Evolutionary conservation across 1,140 invertebrate species (phyloP).

Genomic region (Neodiprion lecontei): DNA sequence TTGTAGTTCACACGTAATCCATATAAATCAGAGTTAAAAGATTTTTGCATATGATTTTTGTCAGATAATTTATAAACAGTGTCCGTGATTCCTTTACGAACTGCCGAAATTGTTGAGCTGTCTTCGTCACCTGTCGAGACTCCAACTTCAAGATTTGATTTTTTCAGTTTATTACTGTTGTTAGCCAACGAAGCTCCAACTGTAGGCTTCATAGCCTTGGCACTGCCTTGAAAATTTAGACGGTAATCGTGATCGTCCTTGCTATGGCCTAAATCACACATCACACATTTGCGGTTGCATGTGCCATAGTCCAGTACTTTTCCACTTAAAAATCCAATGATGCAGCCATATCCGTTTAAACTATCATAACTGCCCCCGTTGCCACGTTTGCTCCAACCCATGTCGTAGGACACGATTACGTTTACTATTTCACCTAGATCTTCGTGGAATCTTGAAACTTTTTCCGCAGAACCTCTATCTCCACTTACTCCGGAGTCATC

Average conservation of each 20-base stretch:
- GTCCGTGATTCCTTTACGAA: not conserved
- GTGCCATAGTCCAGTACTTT: slow-evolving; percentile 20
- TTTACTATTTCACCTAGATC: slow-evolving; percentile 20
- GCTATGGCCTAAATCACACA: slow-evolving; percentile 10
- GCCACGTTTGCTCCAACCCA: slow-evolving; percentile 19
- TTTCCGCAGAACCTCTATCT: not conserved
- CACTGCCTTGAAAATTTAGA: slow-evolving; percentile 23
- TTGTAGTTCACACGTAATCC: slow-evolving; percentile 3
- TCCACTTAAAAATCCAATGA: slow-evolving; percentile 20
- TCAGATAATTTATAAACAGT: slow-evolving; percentile 24
- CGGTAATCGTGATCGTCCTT: slow-evolving; percentile 24
- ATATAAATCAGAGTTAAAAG: slow-evolving; percentile 19
- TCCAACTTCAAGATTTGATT: slow-evolving; percentile 9
- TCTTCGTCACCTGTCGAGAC: slow-evolving; percentile 14
- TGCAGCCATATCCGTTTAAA: slow-evolving; percentile 22
- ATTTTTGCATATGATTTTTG: slow-evolving; percentile 24
- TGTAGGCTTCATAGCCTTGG: slow-evolving; percentile 25
- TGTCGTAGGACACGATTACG: slow-evolving; percentile 26
- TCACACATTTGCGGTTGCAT: slow-evolving; percentile 1
- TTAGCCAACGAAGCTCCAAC: slow-evolving; percentile 18
- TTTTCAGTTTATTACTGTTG: slow-evolving; percentile 23
- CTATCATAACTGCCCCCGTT: slow-evolving; percentile 22
- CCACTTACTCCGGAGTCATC: not conserved
- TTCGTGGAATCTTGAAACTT: slow-evolving; percentile 1
- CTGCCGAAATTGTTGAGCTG: slow-evolving; percentile 12